Evolutionary conservation across 2,888 invertebrate species (phyloP), one percentile per base, ranked within the genome.

Genomic region (Geotrupes spiniger): DNA sequence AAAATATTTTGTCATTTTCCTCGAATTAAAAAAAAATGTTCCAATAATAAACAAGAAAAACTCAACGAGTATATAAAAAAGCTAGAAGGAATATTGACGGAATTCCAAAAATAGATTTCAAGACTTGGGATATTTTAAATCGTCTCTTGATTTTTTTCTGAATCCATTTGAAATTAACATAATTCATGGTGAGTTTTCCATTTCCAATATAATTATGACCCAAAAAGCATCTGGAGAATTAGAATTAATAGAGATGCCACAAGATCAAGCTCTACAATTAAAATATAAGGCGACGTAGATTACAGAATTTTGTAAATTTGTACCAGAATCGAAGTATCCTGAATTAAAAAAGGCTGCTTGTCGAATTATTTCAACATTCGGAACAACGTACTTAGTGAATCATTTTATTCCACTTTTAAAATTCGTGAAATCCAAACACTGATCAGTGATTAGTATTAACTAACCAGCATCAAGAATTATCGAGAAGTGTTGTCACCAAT

Each of bases 191-290:
- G 57, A 53, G 48, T 49, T 51, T 54, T 54, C 52, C 46, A 52
- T 50, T 52, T 53, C 51, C 55, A 55, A 49, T 49, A 57, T 53
- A 57, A 53, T 53, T 55, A 55, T 56, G 53, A 52, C 53, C 51
- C 51, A 56, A 54, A 53, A 52, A 47, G 48, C 52, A 54, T 50
- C 49, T 55, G 58, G 48, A 51, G 56, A 55, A 53, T 54, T 55
- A 51, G 54, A 55, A 54, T 54, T 56, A 56, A 53, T 57, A 57
- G 56, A 54, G 51, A 54, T 58, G 53, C 52, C 53, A 56, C 54
- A 58, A 48, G 21, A 21, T 21, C 21, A 21, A 21, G 21, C 21
- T 21, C 21, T 21, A 21, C 21, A 21, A 21, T 50, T 52, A 42
- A 42, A 52, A 49, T 46, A 42, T 42, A 47, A 47, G 42, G 38